Percentiles rank a stretch among this genome's conserved stretches.
phyloP scores from a whole-genome alignment of 2,888 invertebrate genomes.

The Macroteleia sp. region DNA sequence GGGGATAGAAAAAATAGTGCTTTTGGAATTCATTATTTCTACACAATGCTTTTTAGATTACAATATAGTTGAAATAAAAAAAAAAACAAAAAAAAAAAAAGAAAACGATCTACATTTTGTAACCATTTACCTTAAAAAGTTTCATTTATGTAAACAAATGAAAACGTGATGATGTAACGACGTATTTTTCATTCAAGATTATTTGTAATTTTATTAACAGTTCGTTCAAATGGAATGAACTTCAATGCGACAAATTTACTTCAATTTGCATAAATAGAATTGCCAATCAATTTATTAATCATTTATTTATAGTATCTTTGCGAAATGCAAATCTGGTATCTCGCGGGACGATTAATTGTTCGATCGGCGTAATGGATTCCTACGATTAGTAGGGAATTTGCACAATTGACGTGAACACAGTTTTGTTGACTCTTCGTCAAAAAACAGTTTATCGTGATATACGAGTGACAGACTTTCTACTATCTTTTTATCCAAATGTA shows the following conservation, averaged over 20 bases:
- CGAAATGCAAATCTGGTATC: conserved; percentile 17
- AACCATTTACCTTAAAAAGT: no score
- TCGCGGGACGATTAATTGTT: conserved; percentile 8
- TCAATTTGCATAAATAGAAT: conserved; percentile 1
- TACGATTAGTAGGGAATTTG: conserved; percentile 6
- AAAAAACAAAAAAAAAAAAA: no score
- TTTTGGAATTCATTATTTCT: background rate
- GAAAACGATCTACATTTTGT: no score
- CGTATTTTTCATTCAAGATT: no score
- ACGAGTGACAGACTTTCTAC: background rate
- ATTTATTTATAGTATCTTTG: background rate
- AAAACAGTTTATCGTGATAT: background rate
- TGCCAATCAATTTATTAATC: conserved; percentile 7
- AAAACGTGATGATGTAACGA: no score
- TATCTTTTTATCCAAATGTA: background rate
- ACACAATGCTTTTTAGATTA: no score
- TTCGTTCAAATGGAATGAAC: background rate
- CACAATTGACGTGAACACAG: background rate
- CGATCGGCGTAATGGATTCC: conserved; percentile 8
- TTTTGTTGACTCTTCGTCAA: background rate
- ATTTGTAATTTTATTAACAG: no score
- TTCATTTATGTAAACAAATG: no score
- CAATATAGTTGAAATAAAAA: no score
- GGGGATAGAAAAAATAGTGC: no score
- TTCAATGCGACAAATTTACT: conserved; percentile 8